Evolutionary conservation across 2,888 invertebrate species (phyloP).

Genomic region (Lepidocyrtinus sp.): DNA sequence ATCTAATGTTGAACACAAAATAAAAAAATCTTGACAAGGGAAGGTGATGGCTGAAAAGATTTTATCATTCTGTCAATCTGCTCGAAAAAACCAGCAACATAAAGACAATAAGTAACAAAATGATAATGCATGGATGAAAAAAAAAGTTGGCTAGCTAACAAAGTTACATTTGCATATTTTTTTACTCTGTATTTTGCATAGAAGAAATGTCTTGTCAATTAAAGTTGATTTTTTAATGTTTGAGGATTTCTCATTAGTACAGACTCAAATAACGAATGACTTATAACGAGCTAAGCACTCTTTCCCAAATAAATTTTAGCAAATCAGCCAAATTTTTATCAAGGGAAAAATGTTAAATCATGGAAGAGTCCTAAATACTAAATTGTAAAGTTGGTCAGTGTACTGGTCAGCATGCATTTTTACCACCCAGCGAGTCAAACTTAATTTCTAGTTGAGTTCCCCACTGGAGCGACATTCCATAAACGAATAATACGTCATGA

Average conservation of each 20-base stretch:
- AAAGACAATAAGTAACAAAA: neutral
- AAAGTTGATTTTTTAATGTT: neutral
- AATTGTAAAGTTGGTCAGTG: neutral
- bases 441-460: neutral
- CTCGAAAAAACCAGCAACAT: constrained; percentile 19
- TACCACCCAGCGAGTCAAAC: neutral
- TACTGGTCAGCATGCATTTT: neutral
- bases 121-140: neutral
- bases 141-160: neutral
- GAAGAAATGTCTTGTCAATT: neutral
- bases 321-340: neutral
- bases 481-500: too few species aligned
- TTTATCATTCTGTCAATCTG: constrained; percentile 54
- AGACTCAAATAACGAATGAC: too few species aligned
- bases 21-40: constrained; percentile 44
- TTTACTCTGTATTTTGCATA: neutral
- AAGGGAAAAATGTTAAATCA: neutral
- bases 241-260: too few species aligned
- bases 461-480: neutral
- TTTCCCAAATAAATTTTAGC: neutral
- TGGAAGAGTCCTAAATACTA: neutral
- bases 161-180: neutral
- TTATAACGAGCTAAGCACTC: neutral
- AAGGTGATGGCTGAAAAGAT: constrained; percentile 30
- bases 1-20: neutral